phyloP scores from a whole-genome alignment of 2,797 vertebrate species.

The Muraenolepis orangiensis region DNA sequence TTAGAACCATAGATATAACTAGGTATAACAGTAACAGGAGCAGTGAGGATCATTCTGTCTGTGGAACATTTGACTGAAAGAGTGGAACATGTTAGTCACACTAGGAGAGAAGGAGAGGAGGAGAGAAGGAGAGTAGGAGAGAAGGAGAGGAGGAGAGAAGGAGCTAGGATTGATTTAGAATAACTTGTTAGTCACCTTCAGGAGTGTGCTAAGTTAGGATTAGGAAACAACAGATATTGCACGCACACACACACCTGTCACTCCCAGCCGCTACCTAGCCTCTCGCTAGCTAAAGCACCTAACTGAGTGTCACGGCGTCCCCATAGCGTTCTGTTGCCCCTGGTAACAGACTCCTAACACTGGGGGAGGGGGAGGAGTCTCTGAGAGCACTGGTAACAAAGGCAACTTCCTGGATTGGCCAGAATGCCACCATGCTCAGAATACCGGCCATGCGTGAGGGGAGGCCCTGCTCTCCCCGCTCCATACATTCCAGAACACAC shows the following conservation, averaged over 20 bases:
- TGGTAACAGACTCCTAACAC: no score
- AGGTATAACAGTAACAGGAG: no score
- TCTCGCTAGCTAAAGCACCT: slow-evolving; percentile 44
- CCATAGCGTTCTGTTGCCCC: slow-evolving; percentile 74
- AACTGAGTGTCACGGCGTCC: slow-evolving; percentile 58
- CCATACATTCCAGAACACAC: background rate
- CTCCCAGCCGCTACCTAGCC: slow-evolving; percentile 22
- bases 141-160: slow-evolving; percentile 18
- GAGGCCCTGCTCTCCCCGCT: slow-evolving; percentile 12
- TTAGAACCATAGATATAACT: no score
- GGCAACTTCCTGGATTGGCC: slow-evolving; percentile 69
- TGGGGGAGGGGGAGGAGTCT: slow-evolving; percentile 37
- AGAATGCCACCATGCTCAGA: slow-evolving; percentile 71
- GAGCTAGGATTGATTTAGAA: no score
- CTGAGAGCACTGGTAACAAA: slow-evolving; percentile 39
- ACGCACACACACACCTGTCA: slow-evolving; percentile 17
- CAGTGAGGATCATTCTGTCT: no score
- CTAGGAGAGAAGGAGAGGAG: slow-evolving; percentile 31
- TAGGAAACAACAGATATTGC: no score
- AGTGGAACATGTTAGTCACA: no score
- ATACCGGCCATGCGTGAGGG: slow-evolving; percentile 63
- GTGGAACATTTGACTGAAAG: no score
- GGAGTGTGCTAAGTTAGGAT: slow-evolving; percentile 19
- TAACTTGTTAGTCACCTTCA: slow-evolving; percentile 34
- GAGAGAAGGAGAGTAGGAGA: slow-evolving; percentile 22